A percentile compares a stretch with the other conserved stretches of the same genome.
Conservation (phyloP, 2,113 vertebrate genomes). For the Microcebus jonahi region DNA sequence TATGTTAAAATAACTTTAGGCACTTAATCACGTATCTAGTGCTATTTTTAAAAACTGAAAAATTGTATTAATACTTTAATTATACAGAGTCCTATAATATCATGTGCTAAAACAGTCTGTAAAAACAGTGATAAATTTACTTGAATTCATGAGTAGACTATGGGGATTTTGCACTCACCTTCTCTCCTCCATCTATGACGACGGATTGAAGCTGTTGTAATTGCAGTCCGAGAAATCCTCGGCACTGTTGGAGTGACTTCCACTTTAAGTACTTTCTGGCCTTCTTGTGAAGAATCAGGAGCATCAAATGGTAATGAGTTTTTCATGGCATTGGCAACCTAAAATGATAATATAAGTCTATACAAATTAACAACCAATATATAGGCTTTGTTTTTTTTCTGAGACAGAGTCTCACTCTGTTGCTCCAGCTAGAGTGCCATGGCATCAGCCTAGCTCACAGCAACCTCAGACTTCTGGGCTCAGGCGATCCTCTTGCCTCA, state of each 20-base stretch:
- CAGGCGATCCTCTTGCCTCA: no score
- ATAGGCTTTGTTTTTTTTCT: neutral
- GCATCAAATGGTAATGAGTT: constrained; percentile 95
- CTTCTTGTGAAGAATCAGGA: constrained; percentile 90
- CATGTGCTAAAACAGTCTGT: neutral
- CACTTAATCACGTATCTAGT: constrained; percentile 44
- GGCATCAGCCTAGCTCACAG: no score
- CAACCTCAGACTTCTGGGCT: no score
- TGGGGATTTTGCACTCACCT: constrained; percentile 84
- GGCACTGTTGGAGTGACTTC: constrained; percentile 97
- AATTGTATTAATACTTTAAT: neutral
- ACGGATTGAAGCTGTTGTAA: constrained; percentile 98
- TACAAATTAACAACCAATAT: constrained; percentile 32
- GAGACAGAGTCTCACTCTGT: no score
- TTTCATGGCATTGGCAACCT: constrained; percentile 99
- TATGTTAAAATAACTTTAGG: constrained; percentile 25
- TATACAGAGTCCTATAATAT: neutral
- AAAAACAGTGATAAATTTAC: constrained; percentile 44
- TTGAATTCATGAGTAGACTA: neutral
- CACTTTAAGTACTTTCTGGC: constrained; percentile 96
- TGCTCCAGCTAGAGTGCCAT: no score
- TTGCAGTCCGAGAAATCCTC: constrained; percentile 95
- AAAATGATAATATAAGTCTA: constrained; percentile 69
- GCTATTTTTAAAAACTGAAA: constrained; percentile 23
- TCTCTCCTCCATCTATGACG: constrained; percentile 98